Evolutionary conservation across 2,888 invertebrate species (phyloP).

Genomic region (Ganaspis brasiliensis): DNA sequence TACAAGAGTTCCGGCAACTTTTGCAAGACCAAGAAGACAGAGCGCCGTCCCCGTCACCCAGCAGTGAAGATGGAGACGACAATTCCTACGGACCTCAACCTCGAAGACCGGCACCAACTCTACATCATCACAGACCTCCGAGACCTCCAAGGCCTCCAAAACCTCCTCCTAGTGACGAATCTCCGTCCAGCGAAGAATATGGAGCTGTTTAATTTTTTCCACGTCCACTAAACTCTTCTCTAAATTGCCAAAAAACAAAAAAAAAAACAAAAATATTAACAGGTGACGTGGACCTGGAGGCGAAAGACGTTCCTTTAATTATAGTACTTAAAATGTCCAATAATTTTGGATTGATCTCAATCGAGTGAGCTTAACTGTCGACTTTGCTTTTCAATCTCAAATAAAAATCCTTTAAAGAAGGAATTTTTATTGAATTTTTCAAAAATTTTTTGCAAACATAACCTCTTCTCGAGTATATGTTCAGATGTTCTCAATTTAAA

Average conservation of each 20-base stretch:
- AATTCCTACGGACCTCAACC: slow-evolving; percentile 80
- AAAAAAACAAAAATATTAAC: not conserved
- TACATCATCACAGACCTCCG: slow-evolving; percentile 72
- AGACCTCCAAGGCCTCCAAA: slow-evolving; percentile 75
- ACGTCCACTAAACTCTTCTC: slow-evolving; percentile 7
- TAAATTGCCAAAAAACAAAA: slow-evolving; percentile 28
- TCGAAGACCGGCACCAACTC: slow-evolving; percentile 74
- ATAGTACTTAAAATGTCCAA: slow-evolving; percentile 39
- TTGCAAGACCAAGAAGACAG: slow-evolving; percentile 83
- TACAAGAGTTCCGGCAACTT: slow-evolving; percentile 92
- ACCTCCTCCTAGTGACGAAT: slow-evolving; percentile 77
- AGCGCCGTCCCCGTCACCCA: slow-evolving; percentile 82
- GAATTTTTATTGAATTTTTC: no score
- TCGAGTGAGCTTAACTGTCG: slow-evolving; percentile 19
- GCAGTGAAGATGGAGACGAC: slow-evolving; percentile 81
- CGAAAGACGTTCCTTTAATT: slow-evolving; percentile 15
- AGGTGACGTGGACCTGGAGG: slow-evolving; percentile 3
- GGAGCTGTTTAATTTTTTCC: slow-evolving; percentile 73
- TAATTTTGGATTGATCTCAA: slow-evolving; percentile 34
- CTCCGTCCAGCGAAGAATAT: slow-evolving; percentile 79
- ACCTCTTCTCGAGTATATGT: no score
- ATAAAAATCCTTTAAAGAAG: not conserved
- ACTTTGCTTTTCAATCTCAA: slow-evolving; percentile 13
- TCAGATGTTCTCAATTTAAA: no score
- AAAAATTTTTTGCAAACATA: no score